Percentiles rank a stretch among this genome's conserved stretches.
Conservation (phyloP, 2,888 invertebrate species). For the Schizaphis graminum region DNA sequence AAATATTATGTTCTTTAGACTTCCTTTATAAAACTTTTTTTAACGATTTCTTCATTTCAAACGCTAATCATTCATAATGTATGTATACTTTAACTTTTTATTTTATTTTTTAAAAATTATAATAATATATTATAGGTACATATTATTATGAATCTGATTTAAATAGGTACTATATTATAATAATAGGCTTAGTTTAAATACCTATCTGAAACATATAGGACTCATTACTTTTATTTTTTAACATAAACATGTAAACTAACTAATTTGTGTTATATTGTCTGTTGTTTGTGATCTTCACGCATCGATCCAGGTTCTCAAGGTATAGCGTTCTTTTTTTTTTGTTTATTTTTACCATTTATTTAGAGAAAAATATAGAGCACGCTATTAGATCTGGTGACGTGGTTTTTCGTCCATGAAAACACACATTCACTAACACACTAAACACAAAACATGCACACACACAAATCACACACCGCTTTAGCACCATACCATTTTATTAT, state of each 20-base stretch:
- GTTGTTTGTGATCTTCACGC: slow-evolving; percentile 71
- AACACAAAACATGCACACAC: slow-evolving; percentile 35
- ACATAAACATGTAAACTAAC: slow-evolving; percentile 61
- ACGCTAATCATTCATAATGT: slow-evolving; percentile 15
- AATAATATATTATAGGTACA: not conserved
- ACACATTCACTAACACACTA: slow-evolving; percentile 48
- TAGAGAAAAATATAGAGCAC: slow-evolving; percentile 65
- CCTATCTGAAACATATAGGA: slow-evolving; percentile 19
- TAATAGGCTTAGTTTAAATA: slow-evolving; percentile 14
- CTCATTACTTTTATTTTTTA: slow-evolving; percentile 39
- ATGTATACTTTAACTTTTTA: not conserved
- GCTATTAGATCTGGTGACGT: slow-evolving; percentile 62
- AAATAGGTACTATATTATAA: not conserved
- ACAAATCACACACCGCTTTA: slow-evolving; percentile 54
- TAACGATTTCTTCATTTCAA: slow-evolving; percentile 54
- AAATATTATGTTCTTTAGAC: slow-evolving; percentile 40
- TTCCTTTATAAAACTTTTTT: slow-evolving; percentile 37
- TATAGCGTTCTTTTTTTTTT: slow-evolving; percentile 69
- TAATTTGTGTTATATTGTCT: slow-evolving; percentile 68
- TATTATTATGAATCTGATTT: not conserved
- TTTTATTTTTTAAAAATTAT: not conserved
- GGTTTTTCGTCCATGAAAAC: slow-evolving; percentile 59
- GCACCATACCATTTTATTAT: slow-evolving; percentile 56
- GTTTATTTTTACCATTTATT: slow-evolving; percentile 65
- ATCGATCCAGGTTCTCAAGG: slow-evolving; percentile 77